These are phyloP conservation scores for Nibea coibor DNA, from an alignment of 2,113 vertebrate genomes.

Conservation along the genomic window DNA sequence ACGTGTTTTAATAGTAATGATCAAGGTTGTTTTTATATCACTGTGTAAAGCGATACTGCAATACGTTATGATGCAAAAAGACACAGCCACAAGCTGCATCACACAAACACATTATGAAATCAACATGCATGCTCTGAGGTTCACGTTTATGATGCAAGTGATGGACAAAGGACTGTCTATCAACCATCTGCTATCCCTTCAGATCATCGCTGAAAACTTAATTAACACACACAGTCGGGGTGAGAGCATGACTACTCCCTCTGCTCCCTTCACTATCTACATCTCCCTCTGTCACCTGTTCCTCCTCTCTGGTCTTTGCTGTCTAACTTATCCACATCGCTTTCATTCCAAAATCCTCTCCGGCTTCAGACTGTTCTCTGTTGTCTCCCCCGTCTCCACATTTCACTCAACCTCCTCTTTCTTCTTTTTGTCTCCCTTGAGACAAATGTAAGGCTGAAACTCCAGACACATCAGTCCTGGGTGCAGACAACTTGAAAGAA, in stretches of 20 bases:
- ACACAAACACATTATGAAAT: conserved; percentile 42
- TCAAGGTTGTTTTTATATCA: not conserved
- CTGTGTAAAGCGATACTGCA: not conserved
- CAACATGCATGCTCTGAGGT: conserved; percentile 16
- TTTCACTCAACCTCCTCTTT: conserved; percentile 26
- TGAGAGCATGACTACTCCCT: conserved; percentile 43
- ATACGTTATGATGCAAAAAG: not conserved
- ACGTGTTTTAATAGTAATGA: not conserved
- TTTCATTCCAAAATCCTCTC: not conserved
- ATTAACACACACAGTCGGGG: conserved; percentile 55
- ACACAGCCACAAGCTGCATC: not conserved
- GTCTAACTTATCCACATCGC: conserved; percentile 18
- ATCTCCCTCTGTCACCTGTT: not conserved
- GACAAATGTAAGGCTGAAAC: conserved; percentile 20
- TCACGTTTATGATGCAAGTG: conserved; percentile 39
- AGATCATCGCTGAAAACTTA: conserved; percentile 52
- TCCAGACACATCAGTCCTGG: conserved; percentile 11
- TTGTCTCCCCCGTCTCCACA: conserved; percentile 5
- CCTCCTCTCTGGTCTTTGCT: conserved; percentile 8
- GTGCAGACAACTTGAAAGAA: not conserved
- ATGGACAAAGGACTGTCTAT: conserved; percentile 31
- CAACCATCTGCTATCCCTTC: not conserved
- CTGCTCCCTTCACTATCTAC: conserved; percentile 16
- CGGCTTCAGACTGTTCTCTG: conserved; percentile 17
- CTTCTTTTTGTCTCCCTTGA: conserved; percentile 15